Evolutionary conservation across 2,888 invertebrate genomes (phyloP).

Genomic region (Blera fallax): DNA sequence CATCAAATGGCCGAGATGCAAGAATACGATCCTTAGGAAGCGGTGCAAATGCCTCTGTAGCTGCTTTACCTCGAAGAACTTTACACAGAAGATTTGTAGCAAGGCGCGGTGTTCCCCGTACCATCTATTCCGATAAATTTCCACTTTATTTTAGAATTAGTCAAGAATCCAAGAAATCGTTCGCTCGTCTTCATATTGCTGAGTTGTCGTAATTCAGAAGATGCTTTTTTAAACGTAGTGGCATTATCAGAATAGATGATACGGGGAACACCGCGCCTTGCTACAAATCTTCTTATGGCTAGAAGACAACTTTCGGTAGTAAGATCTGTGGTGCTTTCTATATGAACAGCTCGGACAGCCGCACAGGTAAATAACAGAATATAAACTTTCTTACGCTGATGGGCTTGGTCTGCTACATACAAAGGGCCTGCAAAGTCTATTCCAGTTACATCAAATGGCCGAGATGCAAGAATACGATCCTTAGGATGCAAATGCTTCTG

Average conservation of each 20-base stretch:
- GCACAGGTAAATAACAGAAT: slow-evolving; percentile 12
- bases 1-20: slow-evolving; percentile 18
- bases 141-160: too few relatives aligned
- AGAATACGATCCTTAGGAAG: too few relatives aligned
- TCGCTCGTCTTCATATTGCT: too few relatives aligned
- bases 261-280: slow-evolving; percentile 21
- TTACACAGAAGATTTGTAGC: slow-evolving; percentile 37
- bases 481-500: too few relatives aligned
- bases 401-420: too few relatives aligned
- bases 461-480: neutral
- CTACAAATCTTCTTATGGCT: slow-evolving; percentile 7
- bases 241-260: slow-evolving; percentile 33
- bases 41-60: too few relatives aligned
- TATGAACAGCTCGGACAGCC: neutral
- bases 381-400: neutral
- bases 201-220: neutral
- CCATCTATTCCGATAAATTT: too few relatives aligned
- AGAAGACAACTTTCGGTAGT: too few relatives aligned
- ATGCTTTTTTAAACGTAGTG: slow-evolving; percentile 13
- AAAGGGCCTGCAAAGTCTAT: slow-evolving; percentile 20
- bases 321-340: neutral
- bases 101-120: too few relatives aligned
- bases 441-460: slow-evolving; percentile 15
- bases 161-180: too few relatives aligned
- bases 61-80: neutral